Conservation (phyloP, 2,797 vertebrate genomes). For the Acrocephalus scirpaceus region DNA sequence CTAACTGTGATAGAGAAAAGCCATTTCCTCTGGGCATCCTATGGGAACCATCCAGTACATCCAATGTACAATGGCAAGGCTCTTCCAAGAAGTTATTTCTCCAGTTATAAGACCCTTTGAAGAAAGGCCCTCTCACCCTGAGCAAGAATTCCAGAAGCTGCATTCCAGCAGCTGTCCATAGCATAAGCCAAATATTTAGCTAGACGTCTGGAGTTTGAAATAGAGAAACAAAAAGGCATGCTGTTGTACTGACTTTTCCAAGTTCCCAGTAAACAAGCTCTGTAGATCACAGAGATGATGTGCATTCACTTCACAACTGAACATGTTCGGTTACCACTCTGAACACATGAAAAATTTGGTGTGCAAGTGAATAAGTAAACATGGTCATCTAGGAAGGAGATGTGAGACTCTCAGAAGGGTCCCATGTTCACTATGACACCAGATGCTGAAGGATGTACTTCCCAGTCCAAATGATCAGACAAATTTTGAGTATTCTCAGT, state of each 20-base stretch:
- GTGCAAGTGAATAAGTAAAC: fast-evolving
- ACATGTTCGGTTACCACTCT: fast-evolving
- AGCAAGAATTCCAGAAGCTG: background rate
- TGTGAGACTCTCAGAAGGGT: background rate
- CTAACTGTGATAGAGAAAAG: background rate
- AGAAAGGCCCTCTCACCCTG: background rate
- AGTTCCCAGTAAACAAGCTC: background rate
- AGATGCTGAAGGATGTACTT: background rate
- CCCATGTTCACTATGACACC: background rate
- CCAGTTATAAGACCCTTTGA: background rate
- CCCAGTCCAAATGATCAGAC: background rate
- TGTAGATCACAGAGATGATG: background rate
- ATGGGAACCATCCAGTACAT: background rate
- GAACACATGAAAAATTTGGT: background rate
- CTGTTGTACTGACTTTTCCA: background rate
- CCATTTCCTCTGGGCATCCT: background rate
- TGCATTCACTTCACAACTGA: fast-evolving
- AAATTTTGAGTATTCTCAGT: background rate
- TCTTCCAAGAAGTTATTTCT: background rate
- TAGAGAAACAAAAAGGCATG: background rate
- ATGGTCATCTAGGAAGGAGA: background rate
- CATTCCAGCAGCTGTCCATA: background rate
- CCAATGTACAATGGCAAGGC: background rate
- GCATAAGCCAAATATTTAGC: background rate
- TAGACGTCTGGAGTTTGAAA: background rate